Evolutionary conservation across 1,140 invertebrate genomes (phyloP).

Genomic region (Megalopta genalis): DNA sequence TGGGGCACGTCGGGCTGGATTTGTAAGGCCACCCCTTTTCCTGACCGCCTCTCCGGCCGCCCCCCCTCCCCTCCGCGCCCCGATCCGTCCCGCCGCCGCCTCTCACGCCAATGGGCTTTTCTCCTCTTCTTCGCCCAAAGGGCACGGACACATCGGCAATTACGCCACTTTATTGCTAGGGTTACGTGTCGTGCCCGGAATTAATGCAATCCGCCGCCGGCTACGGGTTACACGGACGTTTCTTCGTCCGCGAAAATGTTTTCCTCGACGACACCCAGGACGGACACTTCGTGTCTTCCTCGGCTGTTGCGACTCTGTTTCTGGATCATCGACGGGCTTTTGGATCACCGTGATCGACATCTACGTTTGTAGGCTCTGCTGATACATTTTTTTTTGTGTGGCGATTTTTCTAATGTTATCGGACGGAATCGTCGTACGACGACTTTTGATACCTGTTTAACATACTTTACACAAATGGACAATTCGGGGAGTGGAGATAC

Average conservation of each 20-base stretch:
- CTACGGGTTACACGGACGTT: conserved; percentile 2
- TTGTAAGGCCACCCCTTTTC: conserved; percentile 60
- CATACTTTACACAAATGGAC: no score
- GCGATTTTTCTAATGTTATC: no score
- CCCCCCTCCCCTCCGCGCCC: neutral
- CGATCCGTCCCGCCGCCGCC: no score
- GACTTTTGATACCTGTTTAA: no score
- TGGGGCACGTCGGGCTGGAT: conserved; percentile 59
- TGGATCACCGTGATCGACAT: no score
- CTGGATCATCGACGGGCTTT: no score
- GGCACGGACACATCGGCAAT: conserved; percentile 69
- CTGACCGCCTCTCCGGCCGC: neutral
- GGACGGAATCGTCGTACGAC: no score
- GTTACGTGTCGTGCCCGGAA: conserved; percentile 70
- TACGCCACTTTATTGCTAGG: conserved; percentile 72
- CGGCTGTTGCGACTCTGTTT: neutral
- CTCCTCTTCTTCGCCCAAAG: conserved; percentile 50
- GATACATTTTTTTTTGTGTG: no score
- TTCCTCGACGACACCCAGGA: conserved; percentile 16
- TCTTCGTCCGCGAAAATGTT: conserved; percentile 42
- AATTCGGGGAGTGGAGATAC: no score
- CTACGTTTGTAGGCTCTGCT: no score
- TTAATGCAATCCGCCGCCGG: conserved; percentile 66
- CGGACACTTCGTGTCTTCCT: neutral
- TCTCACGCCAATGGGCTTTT: conserved; percentile 45